Evolutionary conservation across 2,888 invertebrate species (phyloP), one percentile per base, ranked within the genome.

Genomic region (Ceriagrion tenellum): DNA sequence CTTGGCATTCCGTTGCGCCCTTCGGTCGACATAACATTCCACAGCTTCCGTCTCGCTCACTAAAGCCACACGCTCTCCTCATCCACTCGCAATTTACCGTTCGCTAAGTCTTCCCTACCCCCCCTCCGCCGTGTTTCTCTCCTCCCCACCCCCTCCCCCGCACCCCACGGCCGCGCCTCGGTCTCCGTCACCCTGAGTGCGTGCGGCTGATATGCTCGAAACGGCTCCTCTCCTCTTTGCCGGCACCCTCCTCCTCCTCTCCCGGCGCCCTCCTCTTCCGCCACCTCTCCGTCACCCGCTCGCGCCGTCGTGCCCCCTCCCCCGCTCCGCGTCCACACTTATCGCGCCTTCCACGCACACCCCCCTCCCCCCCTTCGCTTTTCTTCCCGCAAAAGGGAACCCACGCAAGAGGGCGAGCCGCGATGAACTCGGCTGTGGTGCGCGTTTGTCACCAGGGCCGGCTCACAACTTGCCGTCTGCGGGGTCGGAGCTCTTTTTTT

Each of bases 1-100:
- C 91, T 59, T 40, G 59, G 59, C 91, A 91, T 90, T 90, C 90
- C 90, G 90, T 35, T 91, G 59, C 59, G 59, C 59, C 59, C 90
- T 81, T 81, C 81, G 81, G 30, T 81, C 81, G 30, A 16, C 35
- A 35, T 81, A 81, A 35, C 81, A 81, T 81, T 81, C 81, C 81
- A 81, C 81, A 81, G 81, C 81, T 81, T 81, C 81, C 81, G 81
- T 81, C 81, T 81, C 81, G 81, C 81, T 81, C 81, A 35, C 81
- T 69, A 69, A 47, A 69, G 69, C 69, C 69, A 69, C 69, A 69
- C 69, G 69, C 69, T 69, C 69, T 69, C 26, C 69, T 81, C 35
- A 81, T 81, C 81, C 81, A 81, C 81, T 81, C 81, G 81, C 81
- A 81, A 81, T 81, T 81, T 81, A 81, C 81, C 81, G 81, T 81